A percentile compares a stretch with the other conserved stretches of the same genome.
Evolutionary conservation across 2,797 vertebrate genomes (phyloP).

Genomic region (Myotis myotis): DNA sequence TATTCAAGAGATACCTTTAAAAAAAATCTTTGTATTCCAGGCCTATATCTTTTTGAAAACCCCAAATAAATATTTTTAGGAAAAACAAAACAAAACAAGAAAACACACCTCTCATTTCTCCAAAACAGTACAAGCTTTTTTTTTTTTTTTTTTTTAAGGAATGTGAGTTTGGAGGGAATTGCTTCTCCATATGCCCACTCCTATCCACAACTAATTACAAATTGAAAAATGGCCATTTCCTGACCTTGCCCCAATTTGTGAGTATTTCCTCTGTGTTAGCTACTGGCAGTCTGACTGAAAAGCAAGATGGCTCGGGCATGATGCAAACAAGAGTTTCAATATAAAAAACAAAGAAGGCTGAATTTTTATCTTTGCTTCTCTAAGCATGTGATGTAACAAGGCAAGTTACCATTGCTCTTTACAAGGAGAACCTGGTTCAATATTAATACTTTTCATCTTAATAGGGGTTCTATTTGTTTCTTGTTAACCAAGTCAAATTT

Average conservation of each 20-base stretch:
- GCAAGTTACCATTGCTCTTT: not conserved
- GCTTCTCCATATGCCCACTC: not conserved
- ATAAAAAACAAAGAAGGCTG: not conserved
- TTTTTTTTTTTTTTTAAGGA: not conserved
- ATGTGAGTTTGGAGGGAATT: not conserved
- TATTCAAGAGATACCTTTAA: not conserved
- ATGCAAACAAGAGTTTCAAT: not conserved
- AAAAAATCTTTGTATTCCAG: not conserved
- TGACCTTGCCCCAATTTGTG: not conserved
- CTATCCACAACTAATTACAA: not conserved
- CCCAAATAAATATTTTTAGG: not conserved
- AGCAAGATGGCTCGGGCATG: not conserved
- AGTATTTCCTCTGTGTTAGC: not conserved
- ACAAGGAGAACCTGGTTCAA: not conserved
- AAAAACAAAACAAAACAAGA: not conserved
- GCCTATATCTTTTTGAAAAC: not conserved
- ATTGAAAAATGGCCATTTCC: not conserved
- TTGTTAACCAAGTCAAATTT: not conserved
- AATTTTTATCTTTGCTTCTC: not conserved
- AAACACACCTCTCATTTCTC: not conserved
- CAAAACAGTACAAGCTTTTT: not conserved
- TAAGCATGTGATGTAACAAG: not conserved
- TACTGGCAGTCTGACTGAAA: not conserved
- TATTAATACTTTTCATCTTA: slow-evolving; percentile 28
- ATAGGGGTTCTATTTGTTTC: not conserved